Evolutionary conservation across 1,140 invertebrate species (phyloP), one percentile per base, ranked within the genome.

Genomic region (Sycobia sp.): DNA sequence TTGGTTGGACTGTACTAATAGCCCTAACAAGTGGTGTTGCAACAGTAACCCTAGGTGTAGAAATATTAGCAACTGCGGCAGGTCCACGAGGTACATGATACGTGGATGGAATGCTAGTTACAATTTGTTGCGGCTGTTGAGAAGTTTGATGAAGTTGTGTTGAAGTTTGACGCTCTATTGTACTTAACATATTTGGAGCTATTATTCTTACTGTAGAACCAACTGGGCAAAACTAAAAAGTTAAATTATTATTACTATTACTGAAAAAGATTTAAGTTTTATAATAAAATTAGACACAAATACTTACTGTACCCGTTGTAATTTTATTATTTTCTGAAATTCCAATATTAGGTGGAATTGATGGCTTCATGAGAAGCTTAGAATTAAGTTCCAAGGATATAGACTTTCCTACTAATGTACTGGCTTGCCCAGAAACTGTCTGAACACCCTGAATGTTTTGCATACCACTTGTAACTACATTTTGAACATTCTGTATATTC

Each of bases 21-120:
- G 77, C 75, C 62, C 83, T 69, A 9, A 83, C 73, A 46, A 84
- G 83, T 18, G 82, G 82, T 38, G 83, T 83, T 25, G 83, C 82
- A 22, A 83, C 76, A 5, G 82, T 60, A 20, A 82, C 80, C 70
- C 82, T 73, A 14, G 83, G 82, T 16, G 78, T 80, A 41, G 83
- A 76, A 60, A 85, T 85, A 69, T 82, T 84, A 11, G 84, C 84
- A 1, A 84, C 84, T 43, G 83, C 80, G 29, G 83, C 83, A 56
- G 83, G 78, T 56, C 76, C 78, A 53, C 74, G 63, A 36, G 81
- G 81, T 22, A 83, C 79, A 65, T 83, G 81, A 67, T 80, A 83
- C 0, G 63, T 60, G 1, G 63, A 65, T 32, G 77, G 73, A 58
- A 80, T 75, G 57, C 65, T 77, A 5, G 77, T 74, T 13, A 78